Evolutionary conservation across 2,797 vertebrate species (phyloP), one percentile per base, ranked within the genome.

Genomic region (Chaenodraco wilsoni): DNA sequence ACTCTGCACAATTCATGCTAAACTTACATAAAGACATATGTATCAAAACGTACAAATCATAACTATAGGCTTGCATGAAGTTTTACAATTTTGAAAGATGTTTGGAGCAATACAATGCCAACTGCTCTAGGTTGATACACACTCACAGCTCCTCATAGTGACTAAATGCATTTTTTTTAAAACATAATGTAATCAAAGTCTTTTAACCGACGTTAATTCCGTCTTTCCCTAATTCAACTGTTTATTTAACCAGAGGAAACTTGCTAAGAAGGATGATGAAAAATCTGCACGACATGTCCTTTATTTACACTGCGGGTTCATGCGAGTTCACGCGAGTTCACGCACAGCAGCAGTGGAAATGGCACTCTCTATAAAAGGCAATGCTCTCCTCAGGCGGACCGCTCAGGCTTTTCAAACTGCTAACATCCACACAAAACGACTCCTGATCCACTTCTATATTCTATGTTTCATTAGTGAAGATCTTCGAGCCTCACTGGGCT

Each of bases 321-420:
- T 2, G 0, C 2, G 16, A 46, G 71, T 31, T 46, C 72, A 57
- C 9, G 3, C 46, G 16, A 46, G 71, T 31, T 46, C 72, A 57
- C 9, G 3, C 50, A 21, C 4, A 3, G 41, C n/a, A 14, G 46
- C 2, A 44, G 51, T 41, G 59, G 45, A 58, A 52, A 15, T 33
- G 44, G 27, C 31, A 13, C 69, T 55, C 44, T 27, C 85, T 84
- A 84, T 82, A 88, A 83, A 85, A 84, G 86, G 79, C 3, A 77
- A 78, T 1, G 76, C 49, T 37, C 31, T 27, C 45, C 55, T 4
- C 17, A 0, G 3, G 51, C 17, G 1, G 63, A 9, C 27, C 21
- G 21, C 41, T 19, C 44, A 9, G 0, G 14, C 17, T 66, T 48
- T 48, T 12, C 11, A 48, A 15, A 45, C 33, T 11, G 15, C 3